Evolutionary conservation across 2,797 vertebrate genomes (phyloP).

Genomic region (Catharus ustulatus): DNA sequence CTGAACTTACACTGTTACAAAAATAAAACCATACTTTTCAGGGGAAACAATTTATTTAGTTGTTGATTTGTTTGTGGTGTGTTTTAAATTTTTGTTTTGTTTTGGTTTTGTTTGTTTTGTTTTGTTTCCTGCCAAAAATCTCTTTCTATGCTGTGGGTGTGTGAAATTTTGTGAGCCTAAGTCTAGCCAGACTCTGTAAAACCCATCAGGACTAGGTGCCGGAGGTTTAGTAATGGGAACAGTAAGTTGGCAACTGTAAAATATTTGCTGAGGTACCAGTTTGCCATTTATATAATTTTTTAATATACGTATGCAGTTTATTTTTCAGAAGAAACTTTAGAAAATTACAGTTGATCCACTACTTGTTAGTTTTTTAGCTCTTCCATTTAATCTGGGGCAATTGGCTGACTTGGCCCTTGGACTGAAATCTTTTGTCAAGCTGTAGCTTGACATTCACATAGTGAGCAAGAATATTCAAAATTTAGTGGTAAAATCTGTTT

Average conservation of each 20-base stretch:
- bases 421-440: not conserved
- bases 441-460: not conserved
- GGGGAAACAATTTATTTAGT: not conserved
- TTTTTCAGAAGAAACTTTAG: not conserved
- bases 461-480: not conserved
- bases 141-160: not conserved
- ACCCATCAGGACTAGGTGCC: not conserved
- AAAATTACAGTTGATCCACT: not conserved
- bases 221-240: not conserved
- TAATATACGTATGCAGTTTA: not conserved
- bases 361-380: not conserved
- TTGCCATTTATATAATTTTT: not conserved
- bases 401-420: not conserved
- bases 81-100: accelerated
- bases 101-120: no score
- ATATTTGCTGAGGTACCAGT: not conserved
- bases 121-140: not conserved
- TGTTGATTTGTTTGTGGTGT: not conserved
- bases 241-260: not conserved
- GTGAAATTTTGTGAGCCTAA: not conserved
- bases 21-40: not conserved
- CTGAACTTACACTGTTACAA: not conserved
- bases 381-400: not conserved
- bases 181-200: not conserved
- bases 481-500: not conserved